Conservation (phyloP, 1,140 invertebrate species). For the Eubasilissa regina region DNA sequence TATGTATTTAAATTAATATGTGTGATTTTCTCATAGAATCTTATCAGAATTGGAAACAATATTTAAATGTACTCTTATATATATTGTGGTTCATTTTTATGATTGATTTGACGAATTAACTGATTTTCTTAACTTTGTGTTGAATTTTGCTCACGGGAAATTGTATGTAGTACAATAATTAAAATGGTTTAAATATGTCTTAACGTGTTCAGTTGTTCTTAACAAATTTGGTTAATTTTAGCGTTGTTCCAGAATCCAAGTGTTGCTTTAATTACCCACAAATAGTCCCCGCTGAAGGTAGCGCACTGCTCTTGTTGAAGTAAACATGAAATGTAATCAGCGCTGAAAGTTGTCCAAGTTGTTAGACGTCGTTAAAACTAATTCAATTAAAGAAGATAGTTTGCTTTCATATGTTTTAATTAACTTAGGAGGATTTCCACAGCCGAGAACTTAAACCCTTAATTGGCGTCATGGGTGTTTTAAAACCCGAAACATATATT, state of each 20-base stretch:
- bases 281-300: not conserved
- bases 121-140: no score
- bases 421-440: not conserved
- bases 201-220: not conserved
- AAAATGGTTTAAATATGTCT: not conserved
- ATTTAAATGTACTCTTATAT: no score
- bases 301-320: not conserved
- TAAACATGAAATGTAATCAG: not conserved
- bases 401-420: conserved; percentile 11
- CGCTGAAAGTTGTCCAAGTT: not conserved
- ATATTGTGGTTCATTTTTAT: no score
- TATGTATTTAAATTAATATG: no score
- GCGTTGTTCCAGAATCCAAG: not conserved
- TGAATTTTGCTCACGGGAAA: no score
- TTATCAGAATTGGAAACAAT: no score
- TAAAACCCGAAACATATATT: no score
- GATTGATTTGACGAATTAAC: no score
- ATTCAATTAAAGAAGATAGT: conserved; percentile 11
- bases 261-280: not conserved
- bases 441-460: no score
- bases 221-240: not conserved
- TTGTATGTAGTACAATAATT: no score
- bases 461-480: no score
- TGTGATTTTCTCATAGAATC: no score
- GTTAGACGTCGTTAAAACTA: conserved; percentile 3